Evolutionary conservation across 2,797 vertebrate species (phyloP), one percentile per base, ranked within the genome.

Genomic region (Malacoraja senta): DNA sequence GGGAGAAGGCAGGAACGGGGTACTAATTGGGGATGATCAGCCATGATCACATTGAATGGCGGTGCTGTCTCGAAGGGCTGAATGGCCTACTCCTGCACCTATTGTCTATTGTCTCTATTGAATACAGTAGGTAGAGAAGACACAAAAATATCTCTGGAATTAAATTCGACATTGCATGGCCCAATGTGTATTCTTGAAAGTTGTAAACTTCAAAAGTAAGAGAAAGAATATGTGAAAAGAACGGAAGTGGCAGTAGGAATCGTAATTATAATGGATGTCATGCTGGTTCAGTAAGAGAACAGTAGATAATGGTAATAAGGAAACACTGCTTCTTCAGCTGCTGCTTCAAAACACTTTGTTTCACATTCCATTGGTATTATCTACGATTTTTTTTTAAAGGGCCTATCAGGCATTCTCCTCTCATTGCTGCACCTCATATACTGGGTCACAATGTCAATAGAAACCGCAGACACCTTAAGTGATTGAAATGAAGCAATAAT

Each of bases 401-500:
- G 29, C 72, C 2, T n/a, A 29, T 24, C 90, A 44, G 90, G 10
- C 26, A 58, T 17, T 17, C 90, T 76, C 72, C 38, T 72, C 71
- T 53, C 90, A 13, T 38, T 53, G 35, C 65, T 15, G 38, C 65
- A 26, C 38, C 24, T 29, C 65, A 35, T 68, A 7, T 63, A 68
- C 84, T 44, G 12, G 90, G 68, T 10, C 90, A 72, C 38, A 29
- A 13, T 72, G 90, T 74, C 68, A 76, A 74, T 71, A 72, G 53
- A 84, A 84, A 44, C 53, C 81, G 61, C 19, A 6, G 24, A 74
- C 24, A 53, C 72, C 68, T 15, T 72, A 44, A 76, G 90, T 74
- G 21, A 74, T 91, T 91, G 65, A 91, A 91, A 91, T 92, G 44
- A 76, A 92, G 71, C 90, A 92, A 92, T 76, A 76, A 92, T 92